Percentiles rank a stretch among this genome's conserved stretches.
phyloP scores from a whole-genome alignment of 2,797 vertebrate genomes.

The Clangula hyemalis region DNA sequence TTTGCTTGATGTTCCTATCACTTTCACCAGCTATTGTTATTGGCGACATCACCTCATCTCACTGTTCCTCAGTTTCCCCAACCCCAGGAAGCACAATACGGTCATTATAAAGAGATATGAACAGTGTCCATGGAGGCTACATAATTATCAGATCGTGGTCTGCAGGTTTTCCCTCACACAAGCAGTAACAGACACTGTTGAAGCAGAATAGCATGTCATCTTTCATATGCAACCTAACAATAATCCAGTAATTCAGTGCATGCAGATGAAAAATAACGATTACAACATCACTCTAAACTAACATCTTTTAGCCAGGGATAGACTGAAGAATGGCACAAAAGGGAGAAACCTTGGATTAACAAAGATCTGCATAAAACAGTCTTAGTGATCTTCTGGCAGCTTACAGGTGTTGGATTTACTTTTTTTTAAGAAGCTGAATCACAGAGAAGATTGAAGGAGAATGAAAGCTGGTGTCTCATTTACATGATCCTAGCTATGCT shows the following conservation, averaged over 20 bases:
- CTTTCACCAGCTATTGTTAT: neutral
- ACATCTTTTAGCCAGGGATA: neutral
- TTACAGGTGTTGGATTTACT: neutral
- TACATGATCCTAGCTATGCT: neutral
- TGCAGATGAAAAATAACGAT: neutral
- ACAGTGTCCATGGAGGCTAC: rapidly evolving
- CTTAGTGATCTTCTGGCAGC: neutral
- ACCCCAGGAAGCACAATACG: neutral
- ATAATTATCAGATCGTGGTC: neutral
- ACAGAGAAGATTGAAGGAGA: neutral
- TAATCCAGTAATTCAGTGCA: neutral
- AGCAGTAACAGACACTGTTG: neutral
- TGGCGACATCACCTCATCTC: neutral
- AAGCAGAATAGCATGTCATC: neutral
- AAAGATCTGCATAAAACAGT: neutral
- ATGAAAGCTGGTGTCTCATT: neutral
- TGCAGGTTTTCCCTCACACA: neutral
- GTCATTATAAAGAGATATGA: neutral
- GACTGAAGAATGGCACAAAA: neutral
- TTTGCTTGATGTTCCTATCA: neutral
- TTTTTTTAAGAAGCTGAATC: neutral
- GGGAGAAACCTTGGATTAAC: neutral
- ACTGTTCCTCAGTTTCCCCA: neutral
- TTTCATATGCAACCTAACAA: neutral
- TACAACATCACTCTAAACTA: neutral